A percentile compares a stretch with the other conserved stretches of the same genome.
phyloP scores from a whole-genome alignment of 2,888 invertebrate species.

The Lobophora halterata region DNA sequence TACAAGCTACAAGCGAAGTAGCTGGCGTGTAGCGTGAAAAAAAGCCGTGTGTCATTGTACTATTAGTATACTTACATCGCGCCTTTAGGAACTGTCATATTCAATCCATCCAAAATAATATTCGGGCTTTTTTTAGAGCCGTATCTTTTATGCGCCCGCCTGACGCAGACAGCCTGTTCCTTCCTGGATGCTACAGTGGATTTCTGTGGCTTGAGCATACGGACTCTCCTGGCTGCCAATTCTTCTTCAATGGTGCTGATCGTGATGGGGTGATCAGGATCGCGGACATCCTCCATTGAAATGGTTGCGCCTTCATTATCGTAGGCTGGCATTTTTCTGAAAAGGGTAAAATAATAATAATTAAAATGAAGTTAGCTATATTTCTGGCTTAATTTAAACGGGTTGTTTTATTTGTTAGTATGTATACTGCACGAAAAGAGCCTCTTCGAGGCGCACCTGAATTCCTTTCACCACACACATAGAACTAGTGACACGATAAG shows the following conservation, averaged over 20 bases:
- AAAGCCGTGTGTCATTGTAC: too few species aligned
- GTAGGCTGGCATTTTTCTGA: conserved; percentile 68
- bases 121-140: conserved; percentile 89
- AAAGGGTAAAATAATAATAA: conserved; percentile 5
- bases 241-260: conserved; percentile 60
- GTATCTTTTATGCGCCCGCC: conserved; percentile 91
- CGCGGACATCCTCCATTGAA: conserved; percentile 70
- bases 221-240: conserved; percentile 50
- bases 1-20: too few species aligned
- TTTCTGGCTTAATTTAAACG: too few species aligned
- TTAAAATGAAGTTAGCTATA: not conserved
- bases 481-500: too few species aligned
- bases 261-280: conserved; percentile 45
- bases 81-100: conserved; percentile 96
- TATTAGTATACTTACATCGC: conserved; percentile 92
- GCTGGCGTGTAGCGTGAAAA: too few species aligned
- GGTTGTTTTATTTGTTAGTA: too few species aligned
- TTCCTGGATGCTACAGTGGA: conserved; percentile 86
- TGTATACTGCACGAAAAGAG: too few species aligned
- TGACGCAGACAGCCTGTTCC: conserved; percentile 91
- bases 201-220: conserved; percentile 80
- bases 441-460: too few species aligned
- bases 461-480: too few species aligned
- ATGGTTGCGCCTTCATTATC: conserved; percentile 74
- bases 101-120: conserved; percentile 91